Evolutionary conservation across 2,113 vertebrate genomes (phyloP), one percentile per base, ranked within the genome.

Genomic region (Eudyptes chrysolophus): DNA sequence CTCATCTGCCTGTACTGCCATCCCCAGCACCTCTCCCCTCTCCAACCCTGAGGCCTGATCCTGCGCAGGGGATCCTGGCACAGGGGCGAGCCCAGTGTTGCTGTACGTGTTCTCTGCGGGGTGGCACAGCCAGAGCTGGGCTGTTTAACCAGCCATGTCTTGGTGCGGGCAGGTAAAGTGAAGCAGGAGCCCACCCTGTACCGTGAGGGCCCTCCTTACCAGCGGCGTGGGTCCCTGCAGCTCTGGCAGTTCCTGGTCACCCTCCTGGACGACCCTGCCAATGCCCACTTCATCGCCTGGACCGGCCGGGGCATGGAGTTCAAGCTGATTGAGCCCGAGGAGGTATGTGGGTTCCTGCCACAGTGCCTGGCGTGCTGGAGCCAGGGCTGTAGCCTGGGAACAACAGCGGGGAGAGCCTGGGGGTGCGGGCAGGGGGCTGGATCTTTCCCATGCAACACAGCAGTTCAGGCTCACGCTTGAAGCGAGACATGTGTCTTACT

Each of bases 211-310:
- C 99, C 99, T 24, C 99, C 99, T 10, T 99, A 99, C 96, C 99
- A 99, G 97, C 99, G 99, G 13, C 98, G 99, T 0, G 99, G 99
- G 64, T 99, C 99, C 48, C 98, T 99, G 92, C 99, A 99, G 98
- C 99, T 99, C 77, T 99, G 99, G 99, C 99, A 99, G 98, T 99
- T 99, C 97, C 98, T 99, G 27, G 99, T 99, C 81, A 99, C 99
- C 1, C 98, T 99, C 42, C 98, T 99, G 48, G 99, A 99, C 4
- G 99, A 99, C 96, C 99, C 99, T 1, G 99, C 99, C 84, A 99
- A 99, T 0, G 98, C 99, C 8, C 99, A 99, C 96, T 99, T 99
- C 98, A 99, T 99, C 6, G 99, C 99, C 54, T 99, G 99, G 99
- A 99, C 99, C 0, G 99, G 99, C 44, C 98, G 99, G 10, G 99